Evolutionary conservation across 2,888 invertebrate genomes (phyloP), one percentile per base, ranked within the genome.

Genomic region (Oscheius sp.): DNA sequence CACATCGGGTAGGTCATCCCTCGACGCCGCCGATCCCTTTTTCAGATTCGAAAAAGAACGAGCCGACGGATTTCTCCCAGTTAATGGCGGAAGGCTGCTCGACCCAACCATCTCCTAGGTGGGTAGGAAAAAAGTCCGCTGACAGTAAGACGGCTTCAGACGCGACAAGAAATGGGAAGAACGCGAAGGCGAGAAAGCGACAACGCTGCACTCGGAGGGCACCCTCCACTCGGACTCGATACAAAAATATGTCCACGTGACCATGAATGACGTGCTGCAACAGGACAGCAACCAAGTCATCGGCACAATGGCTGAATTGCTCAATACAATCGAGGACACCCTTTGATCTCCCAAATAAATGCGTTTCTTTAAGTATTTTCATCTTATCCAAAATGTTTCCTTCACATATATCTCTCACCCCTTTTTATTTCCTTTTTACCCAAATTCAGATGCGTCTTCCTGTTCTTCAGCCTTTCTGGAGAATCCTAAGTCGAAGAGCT

Each of bases 221-320:
- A 53, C 35, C 35, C 35, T 35, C 35, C 35, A 35, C 35, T 35
- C 35, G 35, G 35, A 35, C 35, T 35, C 35, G 35, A 35, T 35
- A 3, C 21, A 53, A 21, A 53, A 53, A 12, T 23, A 25, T 27
- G 58, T 58, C 3, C 2, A 61, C 25, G 23, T n/a, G 12, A 61
- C 43, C 6, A 41, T 61, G 61, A 61, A 61, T 6, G 61, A 61
- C n/a, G 45, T 61, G n/a, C 23, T 61, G 13, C 43, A 45, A 12
- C 61, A 61, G 45, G 61, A 61, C 25, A 61, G 61, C 45, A 61
- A 61, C 43, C 61, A 61, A 18, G 61, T 41, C 13, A 61, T 61
- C 6, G 41, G 23, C 21, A 41, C 23, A n/a, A 41, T 61, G 16
- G 16, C 16, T 6, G 61, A 45, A 0, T 43, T 61, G 18, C 61